A percentile compares a stretch with the other conserved stretches of the same genome.
phyloP scores from a whole-genome alignment of 2,888 invertebrate genomes.

The Sinotaia quadrata region DNA sequence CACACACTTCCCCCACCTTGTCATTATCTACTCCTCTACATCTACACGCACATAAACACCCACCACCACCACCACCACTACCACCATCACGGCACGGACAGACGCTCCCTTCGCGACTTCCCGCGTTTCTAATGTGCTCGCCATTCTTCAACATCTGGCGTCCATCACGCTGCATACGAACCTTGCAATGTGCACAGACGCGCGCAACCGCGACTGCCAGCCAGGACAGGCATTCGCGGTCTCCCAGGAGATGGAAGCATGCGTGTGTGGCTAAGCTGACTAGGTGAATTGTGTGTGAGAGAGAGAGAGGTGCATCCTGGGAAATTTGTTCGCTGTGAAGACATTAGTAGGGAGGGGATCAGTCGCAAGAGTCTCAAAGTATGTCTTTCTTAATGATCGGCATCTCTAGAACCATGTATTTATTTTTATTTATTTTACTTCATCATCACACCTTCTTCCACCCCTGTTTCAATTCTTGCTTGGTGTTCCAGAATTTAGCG shows the following conservation, averaged over 20 bases:
- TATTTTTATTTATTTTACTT: no score
- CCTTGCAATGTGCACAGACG: constrained; percentile 17
- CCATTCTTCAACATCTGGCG: constrained; percentile 26
- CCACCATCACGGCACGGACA: background rate
- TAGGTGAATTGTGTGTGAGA: background rate
- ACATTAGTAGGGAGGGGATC: no score
- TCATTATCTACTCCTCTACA: no score
- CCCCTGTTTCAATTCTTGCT: no score
- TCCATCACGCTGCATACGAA: constrained; percentile 24
- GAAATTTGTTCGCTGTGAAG: no score
- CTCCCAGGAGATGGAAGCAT: background rate
- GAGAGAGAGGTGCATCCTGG: constrained; percentile 17
- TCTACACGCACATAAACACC: background rate
- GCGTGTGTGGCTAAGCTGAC: background rate
- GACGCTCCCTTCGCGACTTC: background rate
- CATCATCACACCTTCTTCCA: no score
- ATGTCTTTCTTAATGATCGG: no score
- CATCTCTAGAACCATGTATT: no score
- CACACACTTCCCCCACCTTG: no score
- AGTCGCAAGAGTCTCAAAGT: no score
- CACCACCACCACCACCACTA: background rate
- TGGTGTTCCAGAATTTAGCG: no score
- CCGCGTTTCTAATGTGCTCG: constrained; percentile 1
- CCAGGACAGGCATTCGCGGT: constrained; percentile 1
- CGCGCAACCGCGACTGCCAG: constrained; percentile 6